Evolutionary conservation across 92 coral and sea anemone species (phyloP).

Genomic region (Nematostella vectensis): DNA sequence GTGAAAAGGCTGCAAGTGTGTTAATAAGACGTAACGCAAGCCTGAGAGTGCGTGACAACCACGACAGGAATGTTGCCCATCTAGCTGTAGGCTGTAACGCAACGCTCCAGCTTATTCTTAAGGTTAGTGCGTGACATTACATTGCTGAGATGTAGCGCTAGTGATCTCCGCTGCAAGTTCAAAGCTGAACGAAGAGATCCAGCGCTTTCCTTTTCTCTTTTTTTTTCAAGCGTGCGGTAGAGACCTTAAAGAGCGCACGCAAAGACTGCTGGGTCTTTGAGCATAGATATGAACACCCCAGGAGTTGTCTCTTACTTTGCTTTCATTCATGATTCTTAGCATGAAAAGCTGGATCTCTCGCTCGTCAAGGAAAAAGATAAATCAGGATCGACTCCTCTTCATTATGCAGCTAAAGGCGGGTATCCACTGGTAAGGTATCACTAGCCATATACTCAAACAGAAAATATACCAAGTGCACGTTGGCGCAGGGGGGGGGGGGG

Average conservation of each 20-base stretch:
- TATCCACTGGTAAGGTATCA: conserved; percentile 27
- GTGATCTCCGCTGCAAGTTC: not conserved
- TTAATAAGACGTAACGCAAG: conserved; percentile 17
- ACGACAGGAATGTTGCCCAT: conserved; percentile 25
- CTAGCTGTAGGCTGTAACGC: conserved; percentile 26
- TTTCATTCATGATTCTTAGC: conserved; percentile 7
- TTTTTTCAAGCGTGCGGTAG: too few species aligned
- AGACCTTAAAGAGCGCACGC: too few species aligned
- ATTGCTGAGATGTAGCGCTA: not conserved
- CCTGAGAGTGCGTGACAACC: conserved; percentile 12
- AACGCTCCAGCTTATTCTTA: conserved; percentile 17
- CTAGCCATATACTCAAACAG: too few species aligned
- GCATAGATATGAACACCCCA: too few species aligned
- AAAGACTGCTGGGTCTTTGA: too few species aligned
- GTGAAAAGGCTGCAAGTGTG: conserved; percentile 32
- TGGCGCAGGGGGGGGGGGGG: too few species aligned
- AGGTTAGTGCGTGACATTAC: conserved; percentile 9
- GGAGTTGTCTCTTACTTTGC: too few species aligned
- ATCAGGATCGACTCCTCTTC: conserved; percentile 32
- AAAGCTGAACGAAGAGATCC: not conserved
- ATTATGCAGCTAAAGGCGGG: conserved; percentile 40
- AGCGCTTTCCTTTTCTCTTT: too few species aligned
- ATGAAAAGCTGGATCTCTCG: not conserved
- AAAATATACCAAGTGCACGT: too few species aligned
- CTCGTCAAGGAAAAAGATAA: conserved; percentile 30